A percentile compares a stretch with the other conserved stretches of the same genome.
phyloP scores from a whole-genome alignment of 2,113 vertebrate genomes.

The Polypterus senegalus region DNA sequence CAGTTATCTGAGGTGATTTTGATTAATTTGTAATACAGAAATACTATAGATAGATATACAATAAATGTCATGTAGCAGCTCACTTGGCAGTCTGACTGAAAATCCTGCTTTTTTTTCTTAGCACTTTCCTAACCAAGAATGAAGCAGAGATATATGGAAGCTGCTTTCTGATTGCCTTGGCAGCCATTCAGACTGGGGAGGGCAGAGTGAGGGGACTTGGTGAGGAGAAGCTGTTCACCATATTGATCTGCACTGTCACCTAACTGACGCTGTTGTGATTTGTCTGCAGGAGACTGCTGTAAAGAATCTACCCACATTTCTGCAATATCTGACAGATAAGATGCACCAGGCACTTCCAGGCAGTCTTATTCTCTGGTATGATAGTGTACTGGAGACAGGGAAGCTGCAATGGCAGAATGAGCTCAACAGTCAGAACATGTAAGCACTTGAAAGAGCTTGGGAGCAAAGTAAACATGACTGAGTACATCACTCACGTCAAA shows the following conservation, averaged over 20 bases:
- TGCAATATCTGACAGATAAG: conserved; percentile 58
- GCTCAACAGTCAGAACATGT: conserved; percentile 73
- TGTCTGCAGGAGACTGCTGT: conserved; percentile 43
- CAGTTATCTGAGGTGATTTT: too few species aligned
- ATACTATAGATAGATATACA: too few species aligned
- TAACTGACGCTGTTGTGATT: not conserved
- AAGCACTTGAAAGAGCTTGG: conserved; percentile 12
- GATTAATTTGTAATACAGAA: too few species aligned
- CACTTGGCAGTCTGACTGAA: too few species aligned
- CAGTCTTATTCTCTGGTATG: conserved; percentile 83
- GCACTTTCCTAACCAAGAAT: too few species aligned
- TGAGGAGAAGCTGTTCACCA: not conserved
- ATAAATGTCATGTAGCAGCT: too few species aligned
- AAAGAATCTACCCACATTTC: conserved; percentile 53
- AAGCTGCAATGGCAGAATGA: conserved; percentile 78
- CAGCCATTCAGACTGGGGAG: not conserved
- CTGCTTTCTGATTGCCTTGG: not conserved
- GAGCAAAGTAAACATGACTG: too few species aligned
- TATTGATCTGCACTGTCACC: not conserved
- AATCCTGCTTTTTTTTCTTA: too few species aligned
- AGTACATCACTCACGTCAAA: too few species aligned
- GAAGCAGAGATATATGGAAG: too few species aligned
- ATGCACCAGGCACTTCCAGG: conserved; percentile 52
- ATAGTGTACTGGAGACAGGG: conserved; percentile 65
- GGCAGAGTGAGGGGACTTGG: not conserved